Conservation (phyloP, 2,797 vertebrate genomes). For the Psittacula derbiana region DNA sequence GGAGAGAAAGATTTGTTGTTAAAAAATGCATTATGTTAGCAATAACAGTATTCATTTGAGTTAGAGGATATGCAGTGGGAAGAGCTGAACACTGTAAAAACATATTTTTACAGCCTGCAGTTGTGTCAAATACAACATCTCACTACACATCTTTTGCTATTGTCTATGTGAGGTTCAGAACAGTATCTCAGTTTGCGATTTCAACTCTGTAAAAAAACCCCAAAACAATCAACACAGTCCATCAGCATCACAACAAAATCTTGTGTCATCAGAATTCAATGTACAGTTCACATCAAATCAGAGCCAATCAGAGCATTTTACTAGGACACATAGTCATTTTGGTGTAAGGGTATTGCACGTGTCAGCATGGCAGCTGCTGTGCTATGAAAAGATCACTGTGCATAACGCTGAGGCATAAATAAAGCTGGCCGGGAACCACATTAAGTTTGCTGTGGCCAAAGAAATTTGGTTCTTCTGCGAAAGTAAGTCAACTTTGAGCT, state of each 20-base stretch:
- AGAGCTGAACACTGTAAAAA: not conserved
- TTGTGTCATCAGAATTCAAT: slow-evolving; percentile 37
- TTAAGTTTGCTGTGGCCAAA: not conserved
- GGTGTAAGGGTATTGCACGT: slow-evolving; percentile 27
- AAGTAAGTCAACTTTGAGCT: not conserved
- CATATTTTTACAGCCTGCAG: not conserved
- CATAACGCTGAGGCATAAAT: slow-evolving; percentile 11
- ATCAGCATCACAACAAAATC: slow-evolving; percentile 31
- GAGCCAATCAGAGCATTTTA: slow-evolving; percentile 6
- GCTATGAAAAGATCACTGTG: slow-evolving; percentile 61
- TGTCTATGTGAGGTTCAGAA: not conserved
- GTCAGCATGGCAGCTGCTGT: slow-evolving; percentile 64
- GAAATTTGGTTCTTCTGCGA: slow-evolving; percentile 7
- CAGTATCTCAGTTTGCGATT: not conserved
- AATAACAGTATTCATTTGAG: slow-evolving; percentile 25
- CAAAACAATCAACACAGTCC: not conserved
- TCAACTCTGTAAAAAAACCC: not conserved
- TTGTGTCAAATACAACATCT: not conserved
- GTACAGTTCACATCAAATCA: not conserved
- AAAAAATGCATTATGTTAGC: slow-evolving; percentile 37
- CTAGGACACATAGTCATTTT: slow-evolving; percentile 60
- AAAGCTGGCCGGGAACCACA: not conserved
- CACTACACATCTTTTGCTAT: not conserved
- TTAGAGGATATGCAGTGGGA: not conserved
- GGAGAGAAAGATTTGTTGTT: slow-evolving; percentile 2